phyloP scores from a whole-genome alignment of 2,888 invertebrate species.

The Deroplatys truncata region DNA sequence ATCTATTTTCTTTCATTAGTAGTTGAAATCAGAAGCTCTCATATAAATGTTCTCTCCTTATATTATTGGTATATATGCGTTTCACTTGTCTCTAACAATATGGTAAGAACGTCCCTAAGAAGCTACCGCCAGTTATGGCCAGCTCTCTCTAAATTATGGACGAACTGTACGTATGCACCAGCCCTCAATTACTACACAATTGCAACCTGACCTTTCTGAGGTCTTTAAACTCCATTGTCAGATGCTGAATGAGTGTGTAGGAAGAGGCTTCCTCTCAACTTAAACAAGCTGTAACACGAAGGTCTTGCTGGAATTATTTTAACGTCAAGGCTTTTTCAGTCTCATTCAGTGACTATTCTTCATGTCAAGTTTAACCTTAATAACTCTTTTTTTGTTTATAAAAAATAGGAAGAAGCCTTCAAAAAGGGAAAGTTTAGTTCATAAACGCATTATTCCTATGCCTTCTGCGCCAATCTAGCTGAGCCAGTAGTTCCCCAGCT shows the following conservation, averaged over 20 bases:
- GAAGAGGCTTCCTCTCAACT: not conserved
- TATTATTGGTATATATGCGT: no score
- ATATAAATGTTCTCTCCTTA: no score
- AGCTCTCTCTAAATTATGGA: not conserved
- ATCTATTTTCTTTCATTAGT: no score
- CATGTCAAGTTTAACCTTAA: not conserved
- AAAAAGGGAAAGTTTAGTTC: not conserved
- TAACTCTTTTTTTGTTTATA: not conserved
- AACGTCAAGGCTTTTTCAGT: not conserved
- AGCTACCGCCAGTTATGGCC: not conserved
- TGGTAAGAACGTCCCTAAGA: not conserved
- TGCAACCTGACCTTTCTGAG: not conserved
- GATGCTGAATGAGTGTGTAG: not conserved
- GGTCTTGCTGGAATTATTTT: not conserved
- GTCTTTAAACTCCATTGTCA: not conserved
- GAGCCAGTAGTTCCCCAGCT: not conserved
- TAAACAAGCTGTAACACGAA: not conserved
- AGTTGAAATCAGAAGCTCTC: no score
- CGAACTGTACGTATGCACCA: not conserved
- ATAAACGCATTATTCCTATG: not conserved
- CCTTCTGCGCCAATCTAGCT: not conserved
- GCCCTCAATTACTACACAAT: not conserved
- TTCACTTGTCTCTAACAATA: not conserved
- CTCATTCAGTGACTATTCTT: not conserved
- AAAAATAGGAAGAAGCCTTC: not conserved